A percentile compares a stretch with the other conserved stretches of the same genome.
These are phyloP conservation scores for Pachyuromys duprasi DNA, from an alignment of 2,797 vertebrate genomes.

Conservation along the genomic window DNA sequence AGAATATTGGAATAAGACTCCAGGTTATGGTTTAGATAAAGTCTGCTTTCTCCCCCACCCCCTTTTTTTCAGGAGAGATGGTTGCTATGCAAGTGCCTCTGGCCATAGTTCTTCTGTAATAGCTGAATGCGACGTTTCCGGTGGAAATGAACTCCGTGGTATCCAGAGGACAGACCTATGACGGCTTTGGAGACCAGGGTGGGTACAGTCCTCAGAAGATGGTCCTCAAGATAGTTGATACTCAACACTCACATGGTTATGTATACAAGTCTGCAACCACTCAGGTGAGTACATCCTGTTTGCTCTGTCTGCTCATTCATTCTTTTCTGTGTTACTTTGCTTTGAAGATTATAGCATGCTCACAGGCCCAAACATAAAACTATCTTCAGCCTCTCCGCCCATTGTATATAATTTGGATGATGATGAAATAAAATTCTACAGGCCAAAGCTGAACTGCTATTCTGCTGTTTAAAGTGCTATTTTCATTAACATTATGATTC, in stretches of 20 bases:
- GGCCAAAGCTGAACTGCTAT: background rate
- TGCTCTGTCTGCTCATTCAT: background rate
- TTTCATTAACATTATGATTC: conserved; percentile 57
- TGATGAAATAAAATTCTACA: background rate
- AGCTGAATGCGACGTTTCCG: background rate
- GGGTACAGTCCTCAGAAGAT: background rate
- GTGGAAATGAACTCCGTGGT: background rate
- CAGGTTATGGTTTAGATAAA: background rate
- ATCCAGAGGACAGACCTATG: background rate
- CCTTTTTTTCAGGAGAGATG: background rate
- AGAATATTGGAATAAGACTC: background rate
- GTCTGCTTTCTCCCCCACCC: too few relatives aligned
- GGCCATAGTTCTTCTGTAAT: too few relatives aligned
- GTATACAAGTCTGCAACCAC: background rate
- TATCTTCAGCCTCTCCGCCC: background rate
- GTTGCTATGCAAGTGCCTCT: background rate
- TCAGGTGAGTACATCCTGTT: background rate
- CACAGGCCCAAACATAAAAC: background rate
- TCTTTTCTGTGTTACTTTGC: background rate
- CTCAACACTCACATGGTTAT: background rate
- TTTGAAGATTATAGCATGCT: background rate
- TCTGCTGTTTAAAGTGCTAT: background rate
- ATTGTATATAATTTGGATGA: background rate
- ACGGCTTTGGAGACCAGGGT: background rate
- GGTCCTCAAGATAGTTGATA: background rate